Conservation (phyloP, 2,113 vertebrate species). For the Platycercus adscitus region DNA sequence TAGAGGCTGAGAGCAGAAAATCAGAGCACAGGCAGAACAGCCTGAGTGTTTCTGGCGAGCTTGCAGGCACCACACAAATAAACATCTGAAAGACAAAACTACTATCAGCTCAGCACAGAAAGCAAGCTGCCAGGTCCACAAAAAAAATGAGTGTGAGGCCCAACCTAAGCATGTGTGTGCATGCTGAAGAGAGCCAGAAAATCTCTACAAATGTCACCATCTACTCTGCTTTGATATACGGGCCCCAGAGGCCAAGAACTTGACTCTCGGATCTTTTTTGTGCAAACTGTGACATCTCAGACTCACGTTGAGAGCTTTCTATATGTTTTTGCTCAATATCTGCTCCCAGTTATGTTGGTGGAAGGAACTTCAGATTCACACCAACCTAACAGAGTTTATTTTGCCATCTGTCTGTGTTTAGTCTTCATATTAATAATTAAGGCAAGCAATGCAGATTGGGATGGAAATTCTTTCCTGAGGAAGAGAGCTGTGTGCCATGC, state of each 20-base stretch:
- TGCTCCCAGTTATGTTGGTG: slow-evolving; percentile 18
- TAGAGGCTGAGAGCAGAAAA: not conserved
- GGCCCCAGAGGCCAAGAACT: slow-evolving; percentile 25
- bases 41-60: slow-evolving; percentile 32
- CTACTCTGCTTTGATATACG: not conserved
- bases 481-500: not conserved
- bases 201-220: slow-evolving; percentile 45
- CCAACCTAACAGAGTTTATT: slow-evolving; percentile 51
- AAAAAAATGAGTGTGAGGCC: slow-evolving; percentile 29
- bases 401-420: slow-evolving; percentile 63
- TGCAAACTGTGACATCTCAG: slow-evolving; percentile 47
- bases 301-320: slow-evolving; percentile 30
- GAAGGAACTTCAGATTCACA: slow-evolving; percentile 54
- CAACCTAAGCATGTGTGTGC: slow-evolving; percentile 39
- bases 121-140: slow-evolving; percentile 44
- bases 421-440: slow-evolving; percentile 57
- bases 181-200: slow-evolving; percentile 50
- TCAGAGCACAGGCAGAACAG: not conserved
- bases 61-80: slow-evolving; percentile 50
- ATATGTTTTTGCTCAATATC: slow-evolving; percentile 48
- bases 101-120: slow-evolving; percentile 9
- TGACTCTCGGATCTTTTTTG: not conserved
- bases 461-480: slow-evolving; percentile 5
- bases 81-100: slow-evolving; percentile 63
- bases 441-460: not conserved